Percentiles rank a stretch among this genome's conserved stretches.
Conservation (phyloP, 2,113 vertebrate genomes). For the Lycaon pictus region DNA sequence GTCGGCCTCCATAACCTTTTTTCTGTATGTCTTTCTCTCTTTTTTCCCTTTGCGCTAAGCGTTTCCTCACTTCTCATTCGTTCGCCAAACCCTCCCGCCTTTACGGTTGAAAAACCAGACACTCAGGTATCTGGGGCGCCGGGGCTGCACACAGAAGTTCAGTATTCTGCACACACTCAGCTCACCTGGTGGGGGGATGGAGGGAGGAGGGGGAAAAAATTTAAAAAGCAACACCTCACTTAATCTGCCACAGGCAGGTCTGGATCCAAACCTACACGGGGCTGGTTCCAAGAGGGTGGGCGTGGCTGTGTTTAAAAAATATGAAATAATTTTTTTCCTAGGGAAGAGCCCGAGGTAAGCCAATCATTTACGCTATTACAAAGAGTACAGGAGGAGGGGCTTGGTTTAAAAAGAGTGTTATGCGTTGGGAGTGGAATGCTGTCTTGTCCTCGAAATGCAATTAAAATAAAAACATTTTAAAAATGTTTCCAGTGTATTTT, state of each 20-base stretch:
- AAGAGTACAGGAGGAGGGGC: conserved; percentile 39
- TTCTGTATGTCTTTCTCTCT: conserved; percentile 75
- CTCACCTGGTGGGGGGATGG: background rate
- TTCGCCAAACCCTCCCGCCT: conserved; percentile 80
- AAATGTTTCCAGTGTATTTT: conserved; percentile 67
- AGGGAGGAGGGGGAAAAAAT: background rate
- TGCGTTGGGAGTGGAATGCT: background rate
- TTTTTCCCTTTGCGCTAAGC: conserved; percentile 77
- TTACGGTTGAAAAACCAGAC: conserved; percentile 79
- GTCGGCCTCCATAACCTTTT: conserved; percentile 68
- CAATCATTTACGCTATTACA: conserved; percentile 41
- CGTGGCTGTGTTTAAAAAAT: conserved; percentile 67
- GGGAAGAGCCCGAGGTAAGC: conserved; percentile 75
- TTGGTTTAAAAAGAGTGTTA: background rate
- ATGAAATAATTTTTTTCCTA: conserved; percentile 50
- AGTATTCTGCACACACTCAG: background rate
- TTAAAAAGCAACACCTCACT: background rate
- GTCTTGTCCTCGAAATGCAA: conserved; percentile 47
- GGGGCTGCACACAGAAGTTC: background rate
- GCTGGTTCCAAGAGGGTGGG: conserved; percentile 46
- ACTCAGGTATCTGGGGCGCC: conserved; percentile 76
- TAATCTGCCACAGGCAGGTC: background rate
- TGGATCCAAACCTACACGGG: background rate
- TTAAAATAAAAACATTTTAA: conserved; percentile 66
- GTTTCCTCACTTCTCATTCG: conserved; percentile 80